Conservation (phyloP, 2,888 invertebrate species). For the Nebria salina region DNA sequence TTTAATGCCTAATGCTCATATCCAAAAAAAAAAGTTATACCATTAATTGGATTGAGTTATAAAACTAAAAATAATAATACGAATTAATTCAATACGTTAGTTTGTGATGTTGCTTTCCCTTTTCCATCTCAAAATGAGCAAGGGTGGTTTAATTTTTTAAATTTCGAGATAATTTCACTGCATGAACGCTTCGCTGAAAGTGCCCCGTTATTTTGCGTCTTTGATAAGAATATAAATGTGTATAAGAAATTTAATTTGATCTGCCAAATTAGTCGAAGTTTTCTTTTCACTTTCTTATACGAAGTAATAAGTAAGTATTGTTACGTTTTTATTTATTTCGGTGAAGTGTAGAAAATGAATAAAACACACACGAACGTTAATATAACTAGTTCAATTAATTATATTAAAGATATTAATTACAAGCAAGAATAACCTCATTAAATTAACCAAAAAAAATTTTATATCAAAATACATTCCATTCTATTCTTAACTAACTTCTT, state of each 20-base stretch:
- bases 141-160: conserved; percentile 2
- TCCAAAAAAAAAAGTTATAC: neutral
- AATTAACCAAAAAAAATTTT: too few relatives aligned
- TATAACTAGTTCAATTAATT: too few relatives aligned
- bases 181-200: neutral
- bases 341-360: too few relatives aligned
- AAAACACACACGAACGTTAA: too few relatives aligned
- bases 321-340: too few relatives aligned
- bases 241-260: conserved; percentile 23
- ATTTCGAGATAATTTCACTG: conserved; percentile 12
- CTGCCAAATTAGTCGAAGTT: conserved; percentile 18
- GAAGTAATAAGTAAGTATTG: too few relatives aligned
- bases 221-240: conserved; percentile 13
- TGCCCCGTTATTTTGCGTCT: neutral
- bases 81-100: neutral
- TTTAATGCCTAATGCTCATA: neutral
- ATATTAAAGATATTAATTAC: too few relatives aligned
- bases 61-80: too few relatives aligned
- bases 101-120: neutral
- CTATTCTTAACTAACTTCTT: too few relatives aligned
- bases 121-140: neutral
- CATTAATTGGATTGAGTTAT: too few relatives aligned
- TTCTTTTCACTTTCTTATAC: neutral
- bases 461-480: too few relatives aligned
- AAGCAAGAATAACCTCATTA: too few relatives aligned